phyloP scores from a whole-genome alignment of 2,888 invertebrate genomes.

The Morpho achilles region DNA sequence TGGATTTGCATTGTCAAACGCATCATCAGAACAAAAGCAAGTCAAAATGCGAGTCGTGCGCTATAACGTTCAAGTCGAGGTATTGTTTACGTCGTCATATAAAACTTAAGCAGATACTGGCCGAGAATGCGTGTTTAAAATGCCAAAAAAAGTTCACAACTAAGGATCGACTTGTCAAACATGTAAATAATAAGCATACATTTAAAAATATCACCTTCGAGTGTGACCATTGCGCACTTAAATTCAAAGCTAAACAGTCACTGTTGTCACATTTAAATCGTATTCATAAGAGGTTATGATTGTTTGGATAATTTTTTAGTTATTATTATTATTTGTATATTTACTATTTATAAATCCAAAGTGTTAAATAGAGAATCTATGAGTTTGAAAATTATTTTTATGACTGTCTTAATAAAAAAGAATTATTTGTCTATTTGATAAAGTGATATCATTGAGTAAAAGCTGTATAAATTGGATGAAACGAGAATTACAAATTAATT shows the following conservation, averaged over 20 bases:
- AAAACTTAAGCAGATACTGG: constrained; percentile 58
- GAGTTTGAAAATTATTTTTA: no score
- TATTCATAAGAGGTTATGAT: constrained; percentile 68
- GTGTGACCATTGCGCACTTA: constrained; percentile 59
- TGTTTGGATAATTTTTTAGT: constrained; percentile 15
- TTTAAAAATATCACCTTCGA: constrained; percentile 58
- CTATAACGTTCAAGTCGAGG: constrained; percentile 66
- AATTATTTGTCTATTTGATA: no score
- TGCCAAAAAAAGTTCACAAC: constrained; percentile 65
- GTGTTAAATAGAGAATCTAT: neutral
- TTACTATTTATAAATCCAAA: no score
- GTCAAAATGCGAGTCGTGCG: constrained; percentile 62
- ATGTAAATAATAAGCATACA: constrained; percentile 60
- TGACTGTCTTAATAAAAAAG: no score
- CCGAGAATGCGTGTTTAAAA: constrained; percentile 61
- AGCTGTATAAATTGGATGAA: no score
- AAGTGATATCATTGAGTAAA: no score
- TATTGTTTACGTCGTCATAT: constrained; percentile 65
- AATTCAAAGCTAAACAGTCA: constrained; percentile 63
- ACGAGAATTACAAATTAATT: no score
- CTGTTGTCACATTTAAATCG: constrained; percentile 55
- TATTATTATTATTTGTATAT: no score
- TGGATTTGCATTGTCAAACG: constrained; percentile 61
- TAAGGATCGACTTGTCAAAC: constrained; percentile 56
- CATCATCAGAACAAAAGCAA: constrained; percentile 61